A percentile compares a stretch with the other conserved stretches of the same genome.
phyloP scores from a whole-genome alignment of 23 tunicate genomes.

The Phallusia fumigata region DNA sequence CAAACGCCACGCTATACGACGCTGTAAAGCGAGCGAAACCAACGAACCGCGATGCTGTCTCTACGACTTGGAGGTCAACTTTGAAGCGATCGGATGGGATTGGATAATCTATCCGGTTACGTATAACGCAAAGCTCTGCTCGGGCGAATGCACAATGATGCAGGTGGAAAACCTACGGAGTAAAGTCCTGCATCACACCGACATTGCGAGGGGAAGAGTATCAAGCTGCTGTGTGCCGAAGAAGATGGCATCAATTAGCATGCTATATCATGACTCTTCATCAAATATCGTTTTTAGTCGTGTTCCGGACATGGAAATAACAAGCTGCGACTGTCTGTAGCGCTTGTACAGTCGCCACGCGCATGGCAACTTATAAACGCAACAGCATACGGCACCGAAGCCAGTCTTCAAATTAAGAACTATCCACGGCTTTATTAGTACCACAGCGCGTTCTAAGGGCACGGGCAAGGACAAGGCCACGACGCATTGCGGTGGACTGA shows the following conservation, averaged over 20 bases:
- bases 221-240: constrained; percentile 65
- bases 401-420: too few species aligned
- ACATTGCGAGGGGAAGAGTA: constrained; percentile 10
- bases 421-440: too few species aligned
- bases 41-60: constrained; percentile 44
- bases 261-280: constrained; percentile 66
- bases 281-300: constrained; percentile 65
- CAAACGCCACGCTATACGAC: constrained; percentile 25
- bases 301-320: constrained; percentile 69
- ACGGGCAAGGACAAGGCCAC: too few species aligned
- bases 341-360: background rate
- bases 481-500: background rate
- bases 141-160: constrained; percentile 60
- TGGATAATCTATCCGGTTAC: constrained; percentile 52
- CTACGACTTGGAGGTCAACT: constrained; percentile 48
- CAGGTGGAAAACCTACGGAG: constrained; percentile 22
- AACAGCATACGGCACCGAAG: too few species aligned
- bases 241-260: constrained; percentile 41
- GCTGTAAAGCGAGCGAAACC: constrained; percentile 24
- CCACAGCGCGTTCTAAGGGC: too few species aligned
- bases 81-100: constrained; percentile 62
- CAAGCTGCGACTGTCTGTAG: constrained; percentile 71
- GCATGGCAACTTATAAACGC: too few species aligned
- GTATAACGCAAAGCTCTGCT: constrained; percentile 56
- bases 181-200: constrained; percentile 31